These are phyloP conservation scores for Pseudois nayaur DNA, from an alignment of 2,113 vertebrate species.

Conservation along the genomic window DNA sequence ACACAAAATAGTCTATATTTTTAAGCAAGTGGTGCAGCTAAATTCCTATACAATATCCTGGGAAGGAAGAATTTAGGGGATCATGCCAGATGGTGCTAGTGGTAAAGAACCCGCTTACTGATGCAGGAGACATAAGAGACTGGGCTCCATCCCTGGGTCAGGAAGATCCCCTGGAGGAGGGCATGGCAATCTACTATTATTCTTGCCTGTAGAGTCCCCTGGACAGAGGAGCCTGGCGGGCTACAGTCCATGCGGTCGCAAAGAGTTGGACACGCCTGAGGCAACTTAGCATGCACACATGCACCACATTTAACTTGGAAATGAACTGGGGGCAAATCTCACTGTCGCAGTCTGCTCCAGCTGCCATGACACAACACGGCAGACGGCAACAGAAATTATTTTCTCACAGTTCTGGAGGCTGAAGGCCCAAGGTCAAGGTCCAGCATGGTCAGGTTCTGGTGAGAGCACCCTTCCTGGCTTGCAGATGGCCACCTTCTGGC, in stretches of 20 bases:
- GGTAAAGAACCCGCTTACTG: background rate
- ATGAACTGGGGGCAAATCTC: fast-evolving
- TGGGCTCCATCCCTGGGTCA: background rate
- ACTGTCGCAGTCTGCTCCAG: fast-evolving
- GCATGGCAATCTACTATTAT: background rate
- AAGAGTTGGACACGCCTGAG: background rate
- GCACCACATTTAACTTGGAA: too few relatives aligned
- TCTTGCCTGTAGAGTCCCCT: background rate
- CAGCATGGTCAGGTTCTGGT: background rate
- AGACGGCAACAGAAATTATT: background rate
- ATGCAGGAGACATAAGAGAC: background rate
- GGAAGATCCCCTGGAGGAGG: background rate
- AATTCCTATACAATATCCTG: background rate
- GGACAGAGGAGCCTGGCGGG: background rate
- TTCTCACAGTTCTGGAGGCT: background rate
- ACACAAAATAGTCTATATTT: background rate
- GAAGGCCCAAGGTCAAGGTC: background rate
- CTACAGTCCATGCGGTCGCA: background rate
- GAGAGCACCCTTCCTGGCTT: background rate
- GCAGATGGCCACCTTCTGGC: background rate
- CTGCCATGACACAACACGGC: fast-evolving
- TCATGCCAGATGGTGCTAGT: background rate
- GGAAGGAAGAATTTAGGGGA: background rate
- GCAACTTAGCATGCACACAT: background rate
- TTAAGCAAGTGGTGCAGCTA: background rate